Conservation (phyloP, 1,140 invertebrate species). For the Proctacanthus coquilletti region DNA sequence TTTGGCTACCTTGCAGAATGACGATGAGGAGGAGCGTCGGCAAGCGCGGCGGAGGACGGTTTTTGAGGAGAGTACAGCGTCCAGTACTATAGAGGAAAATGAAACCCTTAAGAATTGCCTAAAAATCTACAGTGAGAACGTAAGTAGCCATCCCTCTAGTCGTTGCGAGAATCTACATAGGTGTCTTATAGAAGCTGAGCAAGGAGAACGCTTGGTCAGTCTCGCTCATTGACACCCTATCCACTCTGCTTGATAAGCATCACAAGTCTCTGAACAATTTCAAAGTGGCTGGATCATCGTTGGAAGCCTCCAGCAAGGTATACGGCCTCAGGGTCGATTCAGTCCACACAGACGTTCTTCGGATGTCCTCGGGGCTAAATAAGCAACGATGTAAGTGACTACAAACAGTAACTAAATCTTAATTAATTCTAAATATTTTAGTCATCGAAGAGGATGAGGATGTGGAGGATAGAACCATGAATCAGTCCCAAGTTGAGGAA, state of each 20-base stretch:
- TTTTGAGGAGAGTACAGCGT: constrained; percentile 6
- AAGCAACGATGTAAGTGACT: constrained; percentile 7
- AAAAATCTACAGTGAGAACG: constrained; percentile 25
- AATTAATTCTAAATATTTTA: no score
- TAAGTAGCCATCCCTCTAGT: not conserved
- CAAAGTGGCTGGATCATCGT: constrained; percentile 49
- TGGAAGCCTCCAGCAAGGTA: constrained; percentile 62
- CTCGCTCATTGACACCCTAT: constrained; percentile 56
- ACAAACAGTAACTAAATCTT: no score
- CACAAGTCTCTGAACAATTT: constrained; percentile 44
- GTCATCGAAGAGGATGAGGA: not conserved
- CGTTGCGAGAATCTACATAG: no score
- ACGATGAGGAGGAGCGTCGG: constrained; percentile 26
- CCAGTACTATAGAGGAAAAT: constrained; percentile 20
- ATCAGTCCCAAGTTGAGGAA: constrained; percentile 14
- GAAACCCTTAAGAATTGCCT: constrained; percentile 22
- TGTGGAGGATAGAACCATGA: constrained; percentile 15
- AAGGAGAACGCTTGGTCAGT: constrained; percentile 59
- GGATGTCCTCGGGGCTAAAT: constrained; percentile 42
- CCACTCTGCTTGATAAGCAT: constrained; percentile 44
- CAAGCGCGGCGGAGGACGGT: constrained; percentile 19
- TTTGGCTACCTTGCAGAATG: no score
- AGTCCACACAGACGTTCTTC: constrained; percentile 49
- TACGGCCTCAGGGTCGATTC: constrained; percentile 56
- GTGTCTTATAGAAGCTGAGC: constrained; percentile 40